Conservation (phyloP, 2,888 invertebrate species). For the Polyommatus iphigenia region DNA sequence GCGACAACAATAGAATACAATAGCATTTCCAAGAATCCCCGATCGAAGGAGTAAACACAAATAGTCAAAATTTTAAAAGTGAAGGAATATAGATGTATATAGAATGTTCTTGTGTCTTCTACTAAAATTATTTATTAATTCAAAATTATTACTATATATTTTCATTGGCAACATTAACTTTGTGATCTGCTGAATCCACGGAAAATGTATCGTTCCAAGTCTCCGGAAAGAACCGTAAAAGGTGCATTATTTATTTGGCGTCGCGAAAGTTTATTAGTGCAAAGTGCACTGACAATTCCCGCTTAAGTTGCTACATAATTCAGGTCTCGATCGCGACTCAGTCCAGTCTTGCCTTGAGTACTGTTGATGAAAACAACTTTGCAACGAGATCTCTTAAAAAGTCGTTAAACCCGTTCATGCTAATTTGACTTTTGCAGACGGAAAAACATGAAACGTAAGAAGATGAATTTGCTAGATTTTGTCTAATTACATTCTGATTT, state of each 20-base stretch:
- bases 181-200: too few relatives aligned
- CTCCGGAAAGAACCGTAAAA: neutral
- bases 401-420: neutral
- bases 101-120: too few relatives aligned
- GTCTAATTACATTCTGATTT: neutral
- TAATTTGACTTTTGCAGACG: neutral
- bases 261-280: constrained; percentile 29
- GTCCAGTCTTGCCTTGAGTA: constrained; percentile 8
- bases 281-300: constrained; percentile 28
- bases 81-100: too few relatives aligned
- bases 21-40: too few relatives aligned
- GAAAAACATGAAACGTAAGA: neutral
- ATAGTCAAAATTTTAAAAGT: too few relatives aligned
- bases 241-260: constrained; percentile 31
- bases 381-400: neutral
- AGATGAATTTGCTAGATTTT: neutral
- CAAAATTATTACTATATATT: too few relatives aligned
- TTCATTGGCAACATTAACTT: too few relatives aligned
- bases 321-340: constrained; percentile 15
- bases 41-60: too few relatives aligned
- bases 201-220: neutral
- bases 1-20: too few relatives aligned
- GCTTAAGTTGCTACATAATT: constrained; percentile 28
- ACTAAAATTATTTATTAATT: too few relatives aligned
- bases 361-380: constrained; percentile 13